Base-by-base conservation (phyloP, 2,888 invertebrate species). In the Drosophila antonietae region DNA sequence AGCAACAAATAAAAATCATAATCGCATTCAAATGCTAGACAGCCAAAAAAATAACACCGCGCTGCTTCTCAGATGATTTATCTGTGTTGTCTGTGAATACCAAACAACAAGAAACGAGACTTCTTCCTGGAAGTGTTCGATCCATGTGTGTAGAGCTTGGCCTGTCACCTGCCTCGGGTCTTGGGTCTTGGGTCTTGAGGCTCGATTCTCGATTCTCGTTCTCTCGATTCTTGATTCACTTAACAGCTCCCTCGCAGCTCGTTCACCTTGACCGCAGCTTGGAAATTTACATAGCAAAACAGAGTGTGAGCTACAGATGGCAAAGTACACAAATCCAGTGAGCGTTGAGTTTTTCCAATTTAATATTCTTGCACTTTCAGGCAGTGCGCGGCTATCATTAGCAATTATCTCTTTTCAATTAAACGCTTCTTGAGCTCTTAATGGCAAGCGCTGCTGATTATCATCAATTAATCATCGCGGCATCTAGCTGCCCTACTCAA, bases 401-500 rank as follows among this genome's bases (percentile, higher is more conserved):
- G 60, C 61, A 52, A 55, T 79, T 70, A 87, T 73, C 65, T 67
- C 72, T 68, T 70, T 72, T 82, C 76, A 85, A 83, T 88, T 83
- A 83, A 88, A 80, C 76, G 80, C 53, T 68, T 59, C 84, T 83
- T 83, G 64, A 44, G 62, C 49, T 43, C 49, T 56, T 53, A 68
- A 68, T 49, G 49, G 43, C 52, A 53, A 56, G 15, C 23, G 28
- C 39, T 37, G 43, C 28, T 65, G 67, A 60, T 68, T 75, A 83
- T 78, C 80, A 81, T 88, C 73, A 89, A 85, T 82, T 88, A 89
- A 89, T 89, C 88, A 75, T 37, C 37, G 57, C 72, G 78, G 73
- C 79, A 84, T 84, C 84, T 75, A 68, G 86, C 79, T 89, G 88
- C 84, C 84, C 84, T 85, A 79, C 88, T 88, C 82, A 60, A 56